phyloP scores from a whole-genome alignment of 2,888 invertebrate genomes.

The Melanophora roralis region DNA sequence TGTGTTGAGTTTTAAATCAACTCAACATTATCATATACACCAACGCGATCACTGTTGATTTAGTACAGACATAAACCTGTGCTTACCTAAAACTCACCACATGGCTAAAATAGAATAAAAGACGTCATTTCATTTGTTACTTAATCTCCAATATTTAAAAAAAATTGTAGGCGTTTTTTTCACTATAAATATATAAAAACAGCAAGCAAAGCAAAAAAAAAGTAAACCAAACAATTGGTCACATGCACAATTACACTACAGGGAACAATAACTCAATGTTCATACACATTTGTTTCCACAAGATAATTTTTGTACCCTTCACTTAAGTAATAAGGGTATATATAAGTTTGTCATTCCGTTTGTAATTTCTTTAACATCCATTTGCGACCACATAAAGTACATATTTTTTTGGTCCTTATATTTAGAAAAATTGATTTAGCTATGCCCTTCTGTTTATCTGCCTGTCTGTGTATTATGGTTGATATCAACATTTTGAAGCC shows the following conservation, averaged over 20 bases:
- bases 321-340: too few relatives aligned
- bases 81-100: neutral
- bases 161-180: conserved; percentile 58
- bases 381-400: too few relatives aligned
- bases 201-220: neutral
- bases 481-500: too few relatives aligned
- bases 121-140: neutral
- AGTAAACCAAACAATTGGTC: neutral
- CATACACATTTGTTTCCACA: neutral
- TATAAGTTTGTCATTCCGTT: too few relatives aligned
- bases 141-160: neutral
- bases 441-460: too few relatives aligned
- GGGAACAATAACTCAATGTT: neutral
- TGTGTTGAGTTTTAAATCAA: neutral
- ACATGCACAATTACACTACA: conserved; percentile 11
- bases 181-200: neutral
- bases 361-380: too few relatives aligned
- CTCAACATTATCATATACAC: neutral
- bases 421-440: too few relatives aligned
- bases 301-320: too few relatives aligned
- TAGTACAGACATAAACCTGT: neutral
- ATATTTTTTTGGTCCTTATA: too few relatives aligned
- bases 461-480: too few relatives aligned
- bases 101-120: neutral
- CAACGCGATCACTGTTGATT: neutral